Base-by-base conservation (phyloP, 2,113 vertebrate species). In the Dipodomys merriami region DNA sequence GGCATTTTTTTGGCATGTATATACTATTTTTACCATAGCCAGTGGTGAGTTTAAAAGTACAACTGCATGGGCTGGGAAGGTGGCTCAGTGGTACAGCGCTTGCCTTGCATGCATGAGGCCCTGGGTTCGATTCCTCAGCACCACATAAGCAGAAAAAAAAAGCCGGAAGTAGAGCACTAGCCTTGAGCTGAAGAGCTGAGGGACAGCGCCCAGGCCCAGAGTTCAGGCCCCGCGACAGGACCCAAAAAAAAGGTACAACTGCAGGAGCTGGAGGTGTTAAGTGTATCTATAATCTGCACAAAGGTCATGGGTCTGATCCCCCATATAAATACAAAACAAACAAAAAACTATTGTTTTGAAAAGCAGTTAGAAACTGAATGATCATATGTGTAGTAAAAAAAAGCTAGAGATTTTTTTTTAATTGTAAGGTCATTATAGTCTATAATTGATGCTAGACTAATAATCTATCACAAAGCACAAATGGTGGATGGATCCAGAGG, bases 371-470 rank as follows among this genome's bases (percentile, higher is more conserved):
- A 87, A 92, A 81, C 0, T 81, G 25, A 92, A 77, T 25, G 27
- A 44, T 80, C 74, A 71, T 29, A 7, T 49, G 74, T 39, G 39
- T 39, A 39, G 39, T 39, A 39, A 39, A 39, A 39, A 39, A 39
- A 39, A 19, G 88, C 23, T 77, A 83, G 93, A 94, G n/a, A n/a
- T 83, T 88, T 67, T 65, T 46, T 53, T 29, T 46, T 15, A 76
- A 46, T 53, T 29, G 35, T 13, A 79, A 49, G 11, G 25, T 62
- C 19, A 69, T 27, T 53, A 77, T 71, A 93, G n/a, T 57, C 30
- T 74, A 4, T 72, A 88, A 91, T 0, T 7, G 44, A 88, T 27
- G 64, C 33, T 71, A 13, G 10, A 76, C 22, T 76, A 85, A n/a
- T 86, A 80, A 83, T 39, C 44, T 91, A 76, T 60, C 49, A 79